These are phyloP conservation scores for Chlamydotis undulata DNA, from an alignment of 2,113 vertebrate genomes.

Conservation along the genomic window DNA sequence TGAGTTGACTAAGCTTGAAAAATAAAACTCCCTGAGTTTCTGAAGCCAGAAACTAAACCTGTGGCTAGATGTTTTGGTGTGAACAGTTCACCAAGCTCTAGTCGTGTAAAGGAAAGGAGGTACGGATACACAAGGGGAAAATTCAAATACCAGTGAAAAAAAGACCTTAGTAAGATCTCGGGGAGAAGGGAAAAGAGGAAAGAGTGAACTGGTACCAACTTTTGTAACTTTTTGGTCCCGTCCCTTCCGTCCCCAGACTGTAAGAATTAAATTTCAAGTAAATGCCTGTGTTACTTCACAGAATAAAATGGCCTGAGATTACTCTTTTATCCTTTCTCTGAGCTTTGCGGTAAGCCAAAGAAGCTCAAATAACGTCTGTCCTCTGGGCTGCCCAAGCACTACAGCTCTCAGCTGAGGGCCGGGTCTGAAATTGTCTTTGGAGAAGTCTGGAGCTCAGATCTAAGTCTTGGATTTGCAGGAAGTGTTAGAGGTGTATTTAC, in stretches of 20 bases:
- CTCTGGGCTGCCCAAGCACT: neutral
- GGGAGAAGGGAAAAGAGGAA: neutral
- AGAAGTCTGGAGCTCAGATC: neutral
- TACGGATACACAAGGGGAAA: neutral
- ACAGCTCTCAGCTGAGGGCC: neutral
- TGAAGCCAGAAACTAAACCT: neutral
- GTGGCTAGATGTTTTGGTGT: neutral
- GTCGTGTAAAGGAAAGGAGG: neutral
- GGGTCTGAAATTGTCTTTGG: neutral
- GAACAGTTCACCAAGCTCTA: neutral
- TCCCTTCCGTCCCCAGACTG: neutral
- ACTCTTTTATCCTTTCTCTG: neutral
- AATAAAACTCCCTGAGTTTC: neutral
- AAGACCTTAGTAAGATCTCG: neutral
- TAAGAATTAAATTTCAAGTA: neutral
- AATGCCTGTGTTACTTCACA: neutral
- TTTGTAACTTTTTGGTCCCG: neutral
- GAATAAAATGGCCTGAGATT: neutral
- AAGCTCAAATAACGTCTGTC: neutral
- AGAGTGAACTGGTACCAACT: neutral
- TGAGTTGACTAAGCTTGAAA: neutral
- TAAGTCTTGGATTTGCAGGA: neutral
- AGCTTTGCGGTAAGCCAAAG: neutral
- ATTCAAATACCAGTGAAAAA: neutral
- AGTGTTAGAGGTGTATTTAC: neutral